phyloP scores from a whole-genome alignment of 2,113 vertebrate species.

The Bubo scandiacus region DNA sequence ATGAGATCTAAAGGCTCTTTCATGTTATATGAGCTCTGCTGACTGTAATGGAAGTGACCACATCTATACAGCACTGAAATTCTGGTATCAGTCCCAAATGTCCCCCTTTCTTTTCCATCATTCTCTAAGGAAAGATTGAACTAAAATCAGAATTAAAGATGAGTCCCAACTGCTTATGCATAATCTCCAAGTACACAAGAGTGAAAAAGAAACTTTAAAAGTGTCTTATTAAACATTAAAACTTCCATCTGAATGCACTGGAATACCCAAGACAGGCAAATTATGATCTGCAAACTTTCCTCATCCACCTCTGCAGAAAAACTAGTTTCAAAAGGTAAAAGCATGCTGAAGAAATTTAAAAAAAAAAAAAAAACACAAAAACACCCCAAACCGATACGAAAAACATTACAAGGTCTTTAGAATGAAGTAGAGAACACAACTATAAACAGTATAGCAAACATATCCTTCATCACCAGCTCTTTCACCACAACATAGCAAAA shows the following conservation, averaged over 20 bases:
- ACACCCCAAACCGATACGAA: neutral
- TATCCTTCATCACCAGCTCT: neutral
- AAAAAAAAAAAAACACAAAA: neutral
- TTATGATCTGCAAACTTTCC: neutral
- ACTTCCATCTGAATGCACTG: neutral
- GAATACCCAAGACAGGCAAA: neutral
- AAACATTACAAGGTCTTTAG: neutral
- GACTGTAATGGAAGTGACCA: neutral
- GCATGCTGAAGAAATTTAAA: neutral
- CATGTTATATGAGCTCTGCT: neutral
- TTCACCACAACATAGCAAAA: constrained; percentile 55
- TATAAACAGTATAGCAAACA: neutral
- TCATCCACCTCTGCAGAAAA: neutral
- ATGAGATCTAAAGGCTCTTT: neutral
- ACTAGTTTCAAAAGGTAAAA: neutral
- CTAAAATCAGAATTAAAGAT: neutral
- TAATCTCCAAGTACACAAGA: neutral
- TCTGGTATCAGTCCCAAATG: neutral
- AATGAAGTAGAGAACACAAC: neutral
- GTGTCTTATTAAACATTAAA: neutral
- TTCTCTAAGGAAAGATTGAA: neutral
- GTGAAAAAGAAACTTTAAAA: neutral
- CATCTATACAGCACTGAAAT: neutral
- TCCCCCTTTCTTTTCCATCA: neutral
- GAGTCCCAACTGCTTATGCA: neutral